Base-by-base conservation (phyloP, 2,888 invertebrate genomes). In the Microlaimidae sp. region DNA sequence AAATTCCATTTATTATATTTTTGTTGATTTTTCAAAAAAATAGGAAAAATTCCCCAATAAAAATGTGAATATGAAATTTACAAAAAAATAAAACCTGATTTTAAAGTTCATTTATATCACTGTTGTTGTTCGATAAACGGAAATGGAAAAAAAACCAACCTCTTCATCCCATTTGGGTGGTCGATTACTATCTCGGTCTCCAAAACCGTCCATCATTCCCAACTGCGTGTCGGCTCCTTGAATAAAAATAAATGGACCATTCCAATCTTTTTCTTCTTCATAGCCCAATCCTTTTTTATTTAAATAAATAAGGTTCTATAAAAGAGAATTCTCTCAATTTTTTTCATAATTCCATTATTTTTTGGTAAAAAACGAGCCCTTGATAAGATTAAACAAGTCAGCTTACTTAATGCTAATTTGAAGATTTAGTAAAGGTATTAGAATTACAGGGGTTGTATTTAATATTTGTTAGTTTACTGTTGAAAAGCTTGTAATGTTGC, bases 161-260 rank as follows among this genome's bases (percentile, higher is more conserved):
- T 58, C 45, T 24, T 23, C 21, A 13, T 45, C 51, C 38, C 41
- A 49, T 29, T 21, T 29, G 23, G 51, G 56, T 38, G 29, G 41
- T 40, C 62, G 17, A 27, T 51, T 51, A 21, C 49, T 27, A 23
- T 49, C 45, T 26, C 51, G 28, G 26, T 38, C 32, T 3, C 66
- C 48, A 56, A 67, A 72, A 21, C 63, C 56, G 32, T 67, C 70
- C 49, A 74, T 74, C 62, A 75, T 66, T 13, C 76, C 76, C 53
- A 74, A 69, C 55, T 77, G 76, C n/a, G 71, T 66, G 59, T 76
- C 76, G 1, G 76, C 75, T 1, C 70, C 73, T 60, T 75, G 74
- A 26, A 76, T 65, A 61, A 76, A 76, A 56, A 60, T 68, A 57
- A 75, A 76, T 10, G 72, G 67, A 5, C 67, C 73, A 4, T 57